These are phyloP conservation scores for Rhopalosiphum maidis DNA, from an alignment of 1,140 invertebrate genomes.

Conservation along the genomic window DNA sequence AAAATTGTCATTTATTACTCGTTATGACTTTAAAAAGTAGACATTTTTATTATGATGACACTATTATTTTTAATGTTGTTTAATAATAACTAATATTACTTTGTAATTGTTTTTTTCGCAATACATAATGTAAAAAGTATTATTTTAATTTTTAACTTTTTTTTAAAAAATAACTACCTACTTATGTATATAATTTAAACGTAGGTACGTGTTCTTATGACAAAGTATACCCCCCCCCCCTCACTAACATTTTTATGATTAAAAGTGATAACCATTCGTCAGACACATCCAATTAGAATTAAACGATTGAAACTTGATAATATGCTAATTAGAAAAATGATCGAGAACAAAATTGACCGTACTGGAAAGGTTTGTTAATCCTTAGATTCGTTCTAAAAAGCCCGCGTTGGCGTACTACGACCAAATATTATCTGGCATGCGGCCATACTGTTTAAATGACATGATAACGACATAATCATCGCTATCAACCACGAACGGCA, in stretches of 20 bases:
- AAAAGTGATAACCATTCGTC: neutral
- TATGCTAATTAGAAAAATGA: neutral
- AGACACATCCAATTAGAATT: neutral
- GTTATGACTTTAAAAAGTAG: neutral
- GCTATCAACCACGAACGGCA: too few species aligned
- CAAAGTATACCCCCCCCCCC: neutral
- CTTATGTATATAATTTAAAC: neutral
- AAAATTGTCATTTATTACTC: slow-evolving; percentile 9
- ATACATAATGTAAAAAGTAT: neutral
- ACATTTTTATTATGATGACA: neutral
- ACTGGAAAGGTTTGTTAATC: neutral
- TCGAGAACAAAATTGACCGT: neutral
- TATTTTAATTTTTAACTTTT: neutral
- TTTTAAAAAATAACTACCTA: neutral
- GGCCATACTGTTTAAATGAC: neutral
- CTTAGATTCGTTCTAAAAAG: neutral
- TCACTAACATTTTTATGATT: neutral
- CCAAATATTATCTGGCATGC: neutral
- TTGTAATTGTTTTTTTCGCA: neutral
- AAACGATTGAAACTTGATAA: neutral
- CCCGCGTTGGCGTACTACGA: neutral
- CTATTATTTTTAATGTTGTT: neutral
- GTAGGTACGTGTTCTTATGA: neutral
- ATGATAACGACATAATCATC: neutral
- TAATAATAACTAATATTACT: slow-evolving; percentile 20